A percentile compares a stretch with the other conserved stretches of the same genome.
phyloP scores from a whole-genome alignment of 2,888 invertebrate species.

The Aleiodes leptofemur region DNA sequence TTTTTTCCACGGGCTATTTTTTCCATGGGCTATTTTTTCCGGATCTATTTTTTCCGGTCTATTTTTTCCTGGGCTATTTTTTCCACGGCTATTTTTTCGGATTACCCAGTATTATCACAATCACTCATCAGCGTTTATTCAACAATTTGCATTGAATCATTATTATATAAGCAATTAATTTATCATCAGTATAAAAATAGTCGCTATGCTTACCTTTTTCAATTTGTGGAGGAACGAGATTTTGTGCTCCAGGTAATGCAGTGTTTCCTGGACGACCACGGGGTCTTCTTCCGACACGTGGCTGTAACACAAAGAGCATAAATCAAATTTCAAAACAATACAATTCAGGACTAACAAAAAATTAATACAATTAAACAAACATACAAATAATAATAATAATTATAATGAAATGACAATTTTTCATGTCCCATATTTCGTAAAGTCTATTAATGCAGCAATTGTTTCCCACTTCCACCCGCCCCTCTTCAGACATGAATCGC shows the following conservation, averaged over 20 bases:
- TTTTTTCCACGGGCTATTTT: no score
- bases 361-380: background rate
- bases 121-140: conserved; percentile 24
- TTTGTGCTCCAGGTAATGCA: conserved; percentile 67
- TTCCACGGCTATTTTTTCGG: no score
- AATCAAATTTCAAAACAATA: conserved; percentile 1
- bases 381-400: background rate
- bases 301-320: conserved; percentile 61
- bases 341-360: background rate
- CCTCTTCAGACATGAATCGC: conserved; percentile 5
- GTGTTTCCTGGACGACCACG: conserved; percentile 71
- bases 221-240: conserved; percentile 69
- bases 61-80: no score
- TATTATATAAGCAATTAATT: conserved; percentile 25
- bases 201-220: conserved; percentile 69
- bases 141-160: conserved; percentile 11
- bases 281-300: conserved; percentile 70
- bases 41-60: no score
- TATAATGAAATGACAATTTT: background rate
- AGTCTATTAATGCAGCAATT: conserved; percentile 6
- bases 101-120: conserved; percentile 25
- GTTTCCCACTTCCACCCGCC: background rate
- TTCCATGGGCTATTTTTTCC: no score
- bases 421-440: conserved; percentile 9
- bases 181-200: background rate